phyloP scores from a whole-genome alignment of 2,797 vertebrate species.

The Hipposideros larvatus region DNA sequence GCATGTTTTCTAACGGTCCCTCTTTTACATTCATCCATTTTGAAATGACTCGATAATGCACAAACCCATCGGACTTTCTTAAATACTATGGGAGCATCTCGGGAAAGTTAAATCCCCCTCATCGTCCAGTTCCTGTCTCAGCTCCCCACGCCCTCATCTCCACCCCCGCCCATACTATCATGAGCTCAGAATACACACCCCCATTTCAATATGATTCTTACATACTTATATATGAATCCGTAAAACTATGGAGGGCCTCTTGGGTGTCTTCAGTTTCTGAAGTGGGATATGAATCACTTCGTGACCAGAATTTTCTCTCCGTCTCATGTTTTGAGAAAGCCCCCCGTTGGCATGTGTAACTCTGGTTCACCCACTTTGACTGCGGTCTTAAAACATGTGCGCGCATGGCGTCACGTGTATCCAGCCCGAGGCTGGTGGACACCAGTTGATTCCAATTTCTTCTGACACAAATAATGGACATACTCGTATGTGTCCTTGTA shows the following conservation, averaged over 20 bases:
- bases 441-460: background rate
- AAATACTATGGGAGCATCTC: background rate
- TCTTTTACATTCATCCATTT: background rate
- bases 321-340: background rate
- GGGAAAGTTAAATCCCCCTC: background rate
- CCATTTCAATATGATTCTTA: background rate
- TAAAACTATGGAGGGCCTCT: background rate
- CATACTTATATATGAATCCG: background rate
- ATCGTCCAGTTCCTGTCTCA: rapidly evolving
- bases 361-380: background rate
- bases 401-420: background rate
- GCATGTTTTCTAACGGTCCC: background rate
- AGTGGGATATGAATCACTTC: background rate
- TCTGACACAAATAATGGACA: background rate
- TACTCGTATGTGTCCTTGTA: background rate
- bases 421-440: background rate
- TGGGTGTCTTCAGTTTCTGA: background rate
- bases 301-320: background rate
- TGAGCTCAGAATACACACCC: background rate
- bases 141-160: no score
- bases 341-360: no score
- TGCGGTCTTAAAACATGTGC: rapidly evolving
- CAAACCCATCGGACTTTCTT: background rate
- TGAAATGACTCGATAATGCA: background rate
- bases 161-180: rapidly evolving